These are phyloP conservation scores for Leptinotarsa peninsularis DNA, from an alignment of 2,888 invertebrate genomes.

Conservation along the genomic window DNA sequence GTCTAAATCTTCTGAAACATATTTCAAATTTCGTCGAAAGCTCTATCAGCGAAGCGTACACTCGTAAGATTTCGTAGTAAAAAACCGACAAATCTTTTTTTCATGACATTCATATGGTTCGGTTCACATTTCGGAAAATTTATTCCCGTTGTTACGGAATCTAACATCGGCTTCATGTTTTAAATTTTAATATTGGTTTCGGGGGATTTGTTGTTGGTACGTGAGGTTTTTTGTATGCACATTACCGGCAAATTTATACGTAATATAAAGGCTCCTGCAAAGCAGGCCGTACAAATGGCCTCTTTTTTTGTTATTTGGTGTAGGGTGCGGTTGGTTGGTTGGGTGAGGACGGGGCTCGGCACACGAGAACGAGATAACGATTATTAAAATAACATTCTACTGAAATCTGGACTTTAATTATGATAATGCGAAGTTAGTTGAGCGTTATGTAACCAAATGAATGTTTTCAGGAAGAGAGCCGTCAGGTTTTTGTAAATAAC, in stretches of 20 bases:
- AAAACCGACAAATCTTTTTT: slow-evolving; percentile 19
- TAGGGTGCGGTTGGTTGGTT: slow-evolving; percentile 37
- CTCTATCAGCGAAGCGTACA: background rate
- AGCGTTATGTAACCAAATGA: slow-evolving; percentile 37
- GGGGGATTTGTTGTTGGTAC: slow-evolving; percentile 32
- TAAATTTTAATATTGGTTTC: slow-evolving; percentile 44
- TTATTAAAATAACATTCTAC: slow-evolving; percentile 45
- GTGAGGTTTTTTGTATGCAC: slow-evolving; percentile 35
- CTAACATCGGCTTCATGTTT: slow-evolving; percentile 43
- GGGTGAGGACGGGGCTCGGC: slow-evolving; percentile 40
- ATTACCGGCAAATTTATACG: slow-evolving; percentile 30
- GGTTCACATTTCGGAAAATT: slow-evolving; percentile 26
- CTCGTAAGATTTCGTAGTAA: background rate
- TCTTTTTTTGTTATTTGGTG: slow-evolving; percentile 37
- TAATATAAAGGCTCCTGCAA: slow-evolving; percentile 26
- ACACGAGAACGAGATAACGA: slow-evolving; percentile 42
- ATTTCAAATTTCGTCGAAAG: slow-evolving; percentile 7
- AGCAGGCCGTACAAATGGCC: slow-evolving; percentile 43
- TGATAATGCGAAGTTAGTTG: slow-evolving; percentile 37
- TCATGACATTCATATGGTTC: slow-evolving; percentile 34
- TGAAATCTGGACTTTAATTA: slow-evolving; percentile 43
- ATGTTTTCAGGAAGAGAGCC: slow-evolving; percentile 28
- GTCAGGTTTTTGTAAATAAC: background rate
- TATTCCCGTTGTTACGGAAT: slow-evolving; percentile 38
- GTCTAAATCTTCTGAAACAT: background rate